phyloP scores from a whole-genome alignment of 2,113 vertebrate genomes.

The Sebastes fasciatus region DNA sequence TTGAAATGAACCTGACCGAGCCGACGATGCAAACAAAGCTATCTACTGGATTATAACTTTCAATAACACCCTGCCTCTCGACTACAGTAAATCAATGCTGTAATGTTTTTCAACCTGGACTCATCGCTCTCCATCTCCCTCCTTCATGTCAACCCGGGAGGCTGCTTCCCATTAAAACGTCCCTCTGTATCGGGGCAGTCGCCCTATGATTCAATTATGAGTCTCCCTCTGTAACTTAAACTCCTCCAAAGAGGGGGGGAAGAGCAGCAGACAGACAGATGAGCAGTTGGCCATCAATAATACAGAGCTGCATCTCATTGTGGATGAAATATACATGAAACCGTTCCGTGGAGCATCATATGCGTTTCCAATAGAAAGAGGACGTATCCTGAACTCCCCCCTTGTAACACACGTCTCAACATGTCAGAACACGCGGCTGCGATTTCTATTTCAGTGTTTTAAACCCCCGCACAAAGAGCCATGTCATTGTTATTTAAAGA shows the following conservation, averaged over 20 bases:
- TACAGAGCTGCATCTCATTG: slow-evolving; percentile 50
- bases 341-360: slow-evolving; percentile 18
- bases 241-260: slow-evolving; percentile 14
- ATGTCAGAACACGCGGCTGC: slow-evolving; percentile 14
- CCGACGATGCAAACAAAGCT: slow-evolving; percentile 29
- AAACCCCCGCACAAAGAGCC: slow-evolving; percentile 10
- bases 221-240: slow-evolving; percentile 51
- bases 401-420: slow-evolving; percentile 1
- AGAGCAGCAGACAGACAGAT: slow-evolving; percentile 38
- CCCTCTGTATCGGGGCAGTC: slow-evolving; percentile 8
- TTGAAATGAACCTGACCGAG: slow-evolving; percentile 21
- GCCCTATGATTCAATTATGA: slow-evolving; percentile 57
- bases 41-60: neutral
- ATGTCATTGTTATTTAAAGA: slow-evolving; percentile 33
- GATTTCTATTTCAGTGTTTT: slow-evolving; percentile 8
- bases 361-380: slow-evolving; percentile 18
- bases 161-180: slow-evolving; percentile 35
- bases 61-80: slow-evolving; percentile 9
- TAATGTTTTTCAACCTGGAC: slow-evolving; percentile 25
- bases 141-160: slow-evolving; percentile 28
- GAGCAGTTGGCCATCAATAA: slow-evolving; percentile 66
- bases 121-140: slow-evolving; percentile 26
- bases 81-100: slow-evolving; percentile 14
- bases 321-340: slow-evolving; percentile 74
- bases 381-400: neutral